Conservation (phyloP, 37 sponge, comb jelly and placozoan genomes). For the Diacarnus erythraeanus region DNA sequence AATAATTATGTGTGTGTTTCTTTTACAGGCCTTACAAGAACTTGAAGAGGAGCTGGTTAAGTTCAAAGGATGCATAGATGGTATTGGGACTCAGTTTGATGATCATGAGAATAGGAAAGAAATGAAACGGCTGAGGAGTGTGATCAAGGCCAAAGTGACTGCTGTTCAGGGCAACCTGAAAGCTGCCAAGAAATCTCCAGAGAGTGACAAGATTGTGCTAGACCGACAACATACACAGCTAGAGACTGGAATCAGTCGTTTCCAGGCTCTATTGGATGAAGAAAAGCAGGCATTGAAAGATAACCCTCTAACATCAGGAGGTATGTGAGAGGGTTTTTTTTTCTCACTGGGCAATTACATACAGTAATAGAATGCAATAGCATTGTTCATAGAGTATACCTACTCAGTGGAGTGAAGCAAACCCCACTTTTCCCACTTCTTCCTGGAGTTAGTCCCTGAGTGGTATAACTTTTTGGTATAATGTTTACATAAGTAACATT, state of each 20-base stretch:
- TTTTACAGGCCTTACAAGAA: constrained; percentile 7
- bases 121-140: constrained; percentile 11
- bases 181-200: neutral
- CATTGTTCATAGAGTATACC: too few relatives aligned
- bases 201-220: constrained; percentile 14
- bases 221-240: constrained; percentile 20
- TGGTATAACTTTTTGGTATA: too few relatives aligned
- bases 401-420: too few relatives aligned
- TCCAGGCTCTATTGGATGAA: constrained; percentile 15
- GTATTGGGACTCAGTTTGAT: constrained; percentile 39
- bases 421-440: too few relatives aligned
- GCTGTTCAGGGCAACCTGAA: constrained; percentile 14
- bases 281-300: constrained; percentile 14
- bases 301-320: constrained; percentile 9
- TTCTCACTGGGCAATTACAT: too few relatives aligned
- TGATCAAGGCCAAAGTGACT: constrained; percentile 24
- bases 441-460: too few relatives aligned
- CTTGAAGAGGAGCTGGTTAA: constrained; percentile 25
- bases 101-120: constrained; percentile 19
- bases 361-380: too few relatives aligned
- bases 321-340: too few relatives aligned
- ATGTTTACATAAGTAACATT: too few relatives aligned
- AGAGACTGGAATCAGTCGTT: constrained; percentile 1
- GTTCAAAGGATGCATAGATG: constrained; percentile 30
- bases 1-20: too few relatives aligned